Percentiles rank a stretch among this genome's conserved stretches.
Conservation (phyloP, 2,113 vertebrate genomes). For the Excalfactoria chinensis region DNA sequence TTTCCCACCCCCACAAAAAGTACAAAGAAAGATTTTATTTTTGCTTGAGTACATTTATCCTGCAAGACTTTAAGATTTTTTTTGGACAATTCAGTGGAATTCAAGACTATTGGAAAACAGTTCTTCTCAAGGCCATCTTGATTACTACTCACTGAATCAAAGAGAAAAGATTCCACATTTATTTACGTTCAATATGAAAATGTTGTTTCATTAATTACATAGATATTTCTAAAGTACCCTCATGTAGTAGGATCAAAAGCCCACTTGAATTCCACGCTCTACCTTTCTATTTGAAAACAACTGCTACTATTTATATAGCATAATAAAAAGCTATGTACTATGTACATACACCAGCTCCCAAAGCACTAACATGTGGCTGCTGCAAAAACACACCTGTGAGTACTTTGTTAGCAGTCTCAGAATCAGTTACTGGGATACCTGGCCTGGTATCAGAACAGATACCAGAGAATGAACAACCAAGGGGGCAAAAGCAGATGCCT, state of each 20-base stretch:
- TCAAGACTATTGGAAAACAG: no score
- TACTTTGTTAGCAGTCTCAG: not conserved
- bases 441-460: not conserved
- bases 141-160: no score
- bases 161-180: not conserved
- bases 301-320: not conserved
- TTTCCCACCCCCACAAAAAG: not conserved
- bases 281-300: not conserved
- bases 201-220: not conserved
- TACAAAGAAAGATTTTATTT: not conserved
- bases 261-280: not conserved
- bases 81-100: not conserved
- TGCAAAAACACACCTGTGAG: not conserved
- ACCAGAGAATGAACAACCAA: not conserved
- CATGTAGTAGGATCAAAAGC: not conserved
- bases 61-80: not conserved
- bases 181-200: not conserved
- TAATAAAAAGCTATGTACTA: not conserved
- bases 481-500: not conserved
- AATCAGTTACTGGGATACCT: not conserved
- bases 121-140: not conserved
- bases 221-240: not conserved
- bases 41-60: not conserved
- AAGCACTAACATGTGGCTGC: not conserved
- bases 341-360: not conserved